Conservation (phyloP, 2,888 invertebrate genomes). For the Apodemia mormo region DNA sequence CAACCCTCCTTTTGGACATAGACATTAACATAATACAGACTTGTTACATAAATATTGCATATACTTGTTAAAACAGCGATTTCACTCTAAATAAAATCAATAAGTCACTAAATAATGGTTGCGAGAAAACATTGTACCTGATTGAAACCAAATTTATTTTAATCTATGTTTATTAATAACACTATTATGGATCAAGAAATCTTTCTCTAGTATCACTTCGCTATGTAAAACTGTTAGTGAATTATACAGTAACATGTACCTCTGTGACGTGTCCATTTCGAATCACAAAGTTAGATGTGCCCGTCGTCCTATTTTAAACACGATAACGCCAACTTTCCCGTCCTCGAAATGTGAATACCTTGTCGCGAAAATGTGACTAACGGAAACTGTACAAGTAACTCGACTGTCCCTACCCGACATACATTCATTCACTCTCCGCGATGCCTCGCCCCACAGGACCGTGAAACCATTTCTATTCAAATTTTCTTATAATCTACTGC, state of each 20-base stretch:
- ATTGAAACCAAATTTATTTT: too few relatives aligned
- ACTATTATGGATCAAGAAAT: not conserved
- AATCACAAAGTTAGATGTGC: constrained; percentile 79
- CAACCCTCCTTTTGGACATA: too few relatives aligned
- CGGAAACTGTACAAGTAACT: constrained; percentile 80
- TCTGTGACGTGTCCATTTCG: constrained; percentile 65
- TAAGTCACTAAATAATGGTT: too few relatives aligned
- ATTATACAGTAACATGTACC: constrained; percentile 17
- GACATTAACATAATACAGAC: too few relatives aligned
- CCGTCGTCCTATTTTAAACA: constrained; percentile 79
- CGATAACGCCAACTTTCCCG: constrained; percentile 80
- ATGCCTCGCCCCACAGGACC: constrained; percentile 36
- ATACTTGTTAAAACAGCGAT: too few relatives aligned
- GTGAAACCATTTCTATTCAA: constrained; percentile 53
- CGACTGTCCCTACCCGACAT: constrained; percentile 55
- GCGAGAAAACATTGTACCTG: too few relatives aligned
- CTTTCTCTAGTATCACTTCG: not conserved
- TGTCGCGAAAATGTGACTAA: constrained; percentile 81
- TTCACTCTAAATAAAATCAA: too few relatives aligned
- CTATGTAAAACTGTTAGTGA: constrained; percentile 17
- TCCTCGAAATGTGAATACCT: constrained; percentile 81
- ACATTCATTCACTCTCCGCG: constrained; percentile 43
- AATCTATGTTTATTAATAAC: too few relatives aligned
- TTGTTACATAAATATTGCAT: too few relatives aligned
- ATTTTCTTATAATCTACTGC: constrained; percentile 47